A percentile compares a stretch with the other conserved stretches of the same genome.
These are phyloP conservation scores for Hypotaenidia okinawae DNA, from an alignment of 2,797 vertebrate genomes.

Conservation along the genomic window DNA sequence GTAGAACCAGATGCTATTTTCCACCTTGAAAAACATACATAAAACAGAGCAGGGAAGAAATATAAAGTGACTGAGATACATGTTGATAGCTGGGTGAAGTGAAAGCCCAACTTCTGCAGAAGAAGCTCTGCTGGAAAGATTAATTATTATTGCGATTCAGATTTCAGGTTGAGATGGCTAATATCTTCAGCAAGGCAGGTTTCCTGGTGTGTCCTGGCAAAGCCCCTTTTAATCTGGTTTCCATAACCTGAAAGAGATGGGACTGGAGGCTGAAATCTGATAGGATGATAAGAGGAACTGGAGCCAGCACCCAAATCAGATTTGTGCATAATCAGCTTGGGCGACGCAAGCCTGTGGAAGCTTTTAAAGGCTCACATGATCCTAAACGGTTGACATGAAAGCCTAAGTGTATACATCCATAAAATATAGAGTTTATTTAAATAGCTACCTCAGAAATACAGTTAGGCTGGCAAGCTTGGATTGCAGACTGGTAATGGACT, in stretches of 20 bases:
- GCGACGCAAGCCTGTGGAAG: background rate
- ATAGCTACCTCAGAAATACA: background rate
- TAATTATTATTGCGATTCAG: background rate
- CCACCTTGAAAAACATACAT: background rate
- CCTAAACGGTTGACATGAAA: background rate
- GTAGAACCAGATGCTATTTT: background rate
- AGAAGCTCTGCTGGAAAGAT: background rate
- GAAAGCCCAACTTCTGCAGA: background rate
- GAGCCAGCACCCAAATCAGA: constrained; percentile 29
- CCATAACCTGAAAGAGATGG: background rate
- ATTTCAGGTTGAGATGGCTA: background rate
- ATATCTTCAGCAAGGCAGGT: background rate
- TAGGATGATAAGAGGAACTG: background rate
- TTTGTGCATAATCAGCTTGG: background rate
- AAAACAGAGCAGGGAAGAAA: background rate
- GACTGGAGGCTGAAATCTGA: background rate
- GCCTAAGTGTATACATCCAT: background rate
- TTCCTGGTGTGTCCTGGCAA: background rate
- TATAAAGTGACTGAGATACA: background rate
- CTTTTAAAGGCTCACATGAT: constrained; percentile 22
- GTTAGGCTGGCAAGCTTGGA: background rate
- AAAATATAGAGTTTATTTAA: background rate
- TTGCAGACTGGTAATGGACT: background rate
- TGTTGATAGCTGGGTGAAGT: background rate
- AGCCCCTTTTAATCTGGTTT: background rate